These are phyloP conservation scores for Rhopalosiphum padi DNA, from an alignment of 1,140 invertebrate species.

Conservation along the genomic window DNA sequence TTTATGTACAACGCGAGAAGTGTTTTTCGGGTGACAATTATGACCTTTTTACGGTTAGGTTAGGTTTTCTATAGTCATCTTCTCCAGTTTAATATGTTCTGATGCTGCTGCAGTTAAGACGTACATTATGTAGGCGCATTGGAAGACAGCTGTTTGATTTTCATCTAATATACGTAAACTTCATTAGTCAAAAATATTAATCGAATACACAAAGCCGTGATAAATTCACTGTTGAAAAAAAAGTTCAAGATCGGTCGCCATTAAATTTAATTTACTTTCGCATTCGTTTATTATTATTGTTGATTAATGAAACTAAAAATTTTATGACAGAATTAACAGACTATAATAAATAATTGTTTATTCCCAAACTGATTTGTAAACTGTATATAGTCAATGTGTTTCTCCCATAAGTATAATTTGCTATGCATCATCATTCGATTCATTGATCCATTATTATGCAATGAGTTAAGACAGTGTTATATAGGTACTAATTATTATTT, in stretches of 20 bases:
- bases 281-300: neutral
- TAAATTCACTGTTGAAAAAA: neutral
- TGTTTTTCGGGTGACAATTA: neutral
- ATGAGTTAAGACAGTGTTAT: too few species aligned
- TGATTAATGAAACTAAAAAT: neutral
- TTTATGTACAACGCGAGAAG: neutral
- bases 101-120: neutral
- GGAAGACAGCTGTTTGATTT: neutral
- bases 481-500: too few species aligned
- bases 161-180: neutral
- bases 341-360: neutral
- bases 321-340: neutral
- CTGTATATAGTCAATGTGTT: too few species aligned
- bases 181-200: neutral
- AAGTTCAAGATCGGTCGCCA: neutral
- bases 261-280: neutral
- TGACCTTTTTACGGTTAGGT: neutral
- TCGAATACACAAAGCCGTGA: neutral
- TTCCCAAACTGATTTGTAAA: too few species aligned
- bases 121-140: neutral
- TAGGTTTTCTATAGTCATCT: neutral
- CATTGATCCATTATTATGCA: too few species aligned
- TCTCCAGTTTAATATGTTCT: neutral
- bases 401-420: too few species aligned
- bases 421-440: too few species aligned